These are phyloP conservation scores for Otolemur crassicaudatus DNA, from an alignment of 2,797 vertebrate species.

Conservation along the genomic window DNA sequence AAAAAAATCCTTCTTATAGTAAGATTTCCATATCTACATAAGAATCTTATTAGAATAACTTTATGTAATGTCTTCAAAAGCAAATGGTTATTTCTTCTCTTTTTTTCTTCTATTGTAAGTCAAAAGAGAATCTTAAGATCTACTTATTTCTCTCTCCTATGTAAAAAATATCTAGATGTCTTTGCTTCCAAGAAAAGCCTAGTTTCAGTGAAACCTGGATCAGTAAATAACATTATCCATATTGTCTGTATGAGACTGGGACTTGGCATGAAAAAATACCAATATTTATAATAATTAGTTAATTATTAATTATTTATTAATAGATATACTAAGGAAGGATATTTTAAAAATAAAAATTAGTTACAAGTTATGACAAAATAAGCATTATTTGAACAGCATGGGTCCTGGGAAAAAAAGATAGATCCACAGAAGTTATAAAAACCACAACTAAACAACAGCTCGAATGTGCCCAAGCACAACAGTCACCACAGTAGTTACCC, in stretches of 20 bases:
- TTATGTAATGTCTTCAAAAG: conserved; percentile 51
- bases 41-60: conserved; percentile 20
- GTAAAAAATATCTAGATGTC: neutral
- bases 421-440: neutral
- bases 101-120: neutral
- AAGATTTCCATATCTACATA: neutral
- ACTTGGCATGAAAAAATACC: neutral
- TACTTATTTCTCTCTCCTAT: neutral
- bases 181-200: conserved; percentile 32
- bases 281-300: conserved; percentile 35
- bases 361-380: neutral
- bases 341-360: neutral
- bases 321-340: neutral
- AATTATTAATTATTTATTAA: neutral
- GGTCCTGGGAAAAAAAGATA: neutral
- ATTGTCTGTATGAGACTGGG: neutral
- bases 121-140: conserved; percentile 38
- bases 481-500: neutral
- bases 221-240: neutral
- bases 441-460: neutral
- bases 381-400: neutral
- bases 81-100: neutral
- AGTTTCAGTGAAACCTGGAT: neutral
- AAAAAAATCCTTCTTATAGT: neutral
- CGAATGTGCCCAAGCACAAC: neutral